Percentiles rank a stretch among this genome's conserved stretches.
phyloP scores from a whole-genome alignment of 2,113 vertebrate species.

The Pteruthius melanotis region DNA sequence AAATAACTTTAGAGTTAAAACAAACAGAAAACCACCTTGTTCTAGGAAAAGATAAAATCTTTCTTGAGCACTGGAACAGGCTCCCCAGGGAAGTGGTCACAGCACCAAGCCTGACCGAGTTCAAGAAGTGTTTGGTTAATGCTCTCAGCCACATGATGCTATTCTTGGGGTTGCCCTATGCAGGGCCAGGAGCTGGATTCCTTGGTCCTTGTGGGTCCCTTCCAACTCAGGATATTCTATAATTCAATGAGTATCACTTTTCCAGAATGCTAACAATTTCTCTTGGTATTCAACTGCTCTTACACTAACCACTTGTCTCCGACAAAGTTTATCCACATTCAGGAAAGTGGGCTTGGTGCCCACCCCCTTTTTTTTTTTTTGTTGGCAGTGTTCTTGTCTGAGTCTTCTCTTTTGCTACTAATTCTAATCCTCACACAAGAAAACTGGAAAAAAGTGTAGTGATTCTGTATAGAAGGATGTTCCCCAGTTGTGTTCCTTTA shows the following conservation, averaged over 20 bases:
- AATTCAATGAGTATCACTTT: not conserved
- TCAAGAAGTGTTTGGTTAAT: not conserved
- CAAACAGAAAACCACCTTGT: not conserved
- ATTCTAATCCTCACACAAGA: not conserved
- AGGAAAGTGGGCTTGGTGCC: not conserved
- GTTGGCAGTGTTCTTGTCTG: not conserved
- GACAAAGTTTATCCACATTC: not conserved
- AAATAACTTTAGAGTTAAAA: not conserved
- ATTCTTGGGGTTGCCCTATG: not conserved
- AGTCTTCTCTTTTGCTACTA: not conserved
- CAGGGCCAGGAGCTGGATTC: not conserved
- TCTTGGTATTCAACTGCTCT: not conserved
- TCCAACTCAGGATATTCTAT: not conserved
- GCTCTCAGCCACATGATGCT: not conserved
- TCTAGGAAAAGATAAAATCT: not conserved
- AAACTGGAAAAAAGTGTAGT: not conserved
- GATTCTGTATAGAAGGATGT: not conserved
- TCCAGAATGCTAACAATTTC: not conserved
- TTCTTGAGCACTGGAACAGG: not conserved
- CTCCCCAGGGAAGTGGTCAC: not conserved
- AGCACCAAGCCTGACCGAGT: not conserved
- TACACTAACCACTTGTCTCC: not conserved
- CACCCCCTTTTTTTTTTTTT: fast-evolving
- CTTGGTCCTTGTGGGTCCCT: not conserved
- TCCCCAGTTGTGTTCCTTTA: not conserved